phyloP scores from a whole-genome alignment of 2,888 invertebrate genomes.

The Pharmacophagus antenor region DNA sequence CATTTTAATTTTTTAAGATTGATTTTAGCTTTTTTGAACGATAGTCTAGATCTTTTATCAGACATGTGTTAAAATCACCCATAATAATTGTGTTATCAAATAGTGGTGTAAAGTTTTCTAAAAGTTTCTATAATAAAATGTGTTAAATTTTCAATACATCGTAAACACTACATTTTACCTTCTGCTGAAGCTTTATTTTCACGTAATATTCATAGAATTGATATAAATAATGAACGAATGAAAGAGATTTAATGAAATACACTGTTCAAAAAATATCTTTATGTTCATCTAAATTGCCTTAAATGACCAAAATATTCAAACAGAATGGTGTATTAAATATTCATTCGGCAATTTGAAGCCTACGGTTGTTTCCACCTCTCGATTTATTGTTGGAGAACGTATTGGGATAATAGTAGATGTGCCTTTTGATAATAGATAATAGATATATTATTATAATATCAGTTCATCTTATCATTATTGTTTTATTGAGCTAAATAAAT shows the following conservation, averaged over 20 bases:
- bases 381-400: constrained; percentile 20
- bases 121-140: background rate
- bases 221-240: background rate
- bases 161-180: background rate
- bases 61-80: too few species aligned
- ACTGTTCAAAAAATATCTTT: constrained; percentile 16
- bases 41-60: too few species aligned
- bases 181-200: background rate
- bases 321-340: constrained; percentile 25
- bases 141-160: background rate
- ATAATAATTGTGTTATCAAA: background rate
- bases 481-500: too few species aligned
- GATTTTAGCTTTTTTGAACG: too few species aligned
- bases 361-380: constrained; percentile 13
- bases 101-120: background rate
- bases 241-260: background rate
- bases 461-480: too few species aligned
- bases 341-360: constrained; percentile 24
- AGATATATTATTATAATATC: too few species aligned
- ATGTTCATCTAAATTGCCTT: constrained; percentile 18
- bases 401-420: constrained; percentile 12
- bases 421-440: background rate
- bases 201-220: background rate
- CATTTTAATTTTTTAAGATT: too few species aligned
- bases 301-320: constrained; percentile 23